phyloP scores from a whole-genome alignment of 1,140 invertebrate species.

The Bombus turneri region DNA sequence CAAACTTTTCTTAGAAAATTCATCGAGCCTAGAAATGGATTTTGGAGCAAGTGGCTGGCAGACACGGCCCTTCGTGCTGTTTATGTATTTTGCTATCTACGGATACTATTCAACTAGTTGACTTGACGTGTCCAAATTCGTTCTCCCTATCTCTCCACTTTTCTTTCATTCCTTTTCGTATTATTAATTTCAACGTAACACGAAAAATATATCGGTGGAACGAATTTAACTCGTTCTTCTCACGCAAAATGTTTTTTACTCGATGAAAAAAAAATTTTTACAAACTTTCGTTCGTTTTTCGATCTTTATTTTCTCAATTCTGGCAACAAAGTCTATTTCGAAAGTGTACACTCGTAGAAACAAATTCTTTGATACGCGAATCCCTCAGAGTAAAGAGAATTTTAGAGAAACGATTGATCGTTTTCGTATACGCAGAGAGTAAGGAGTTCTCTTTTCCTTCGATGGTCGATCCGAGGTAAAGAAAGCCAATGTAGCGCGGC shows the following conservation, averaged over 20 bases:
- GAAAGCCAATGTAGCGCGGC: constrained; percentile 14
- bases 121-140: neutral
- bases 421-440: constrained; percentile 13
- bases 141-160: neutral
- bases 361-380: constrained; percentile 23
- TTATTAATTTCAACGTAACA: neutral
- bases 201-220: neutral
- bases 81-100: neutral
- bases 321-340: neutral
- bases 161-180: neutral
- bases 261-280: neutral
- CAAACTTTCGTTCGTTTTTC: no score
- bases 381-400: constrained; percentile 10
- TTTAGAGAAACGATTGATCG: constrained; percentile 31
- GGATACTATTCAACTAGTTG: neutral
- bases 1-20: constrained; percentile 25
- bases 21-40: neutral
- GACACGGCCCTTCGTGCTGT: neutral
- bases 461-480: neutral
- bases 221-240: neutral
- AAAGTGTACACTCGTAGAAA: neutral
- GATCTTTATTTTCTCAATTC: neutral
- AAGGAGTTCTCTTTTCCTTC: constrained; percentile 22
- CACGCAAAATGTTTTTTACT: neutral
- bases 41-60: neutral